Evolutionary conservation across 2,113 vertebrate genomes (phyloP).

Genomic region (Cyprinus carpio): DNA sequence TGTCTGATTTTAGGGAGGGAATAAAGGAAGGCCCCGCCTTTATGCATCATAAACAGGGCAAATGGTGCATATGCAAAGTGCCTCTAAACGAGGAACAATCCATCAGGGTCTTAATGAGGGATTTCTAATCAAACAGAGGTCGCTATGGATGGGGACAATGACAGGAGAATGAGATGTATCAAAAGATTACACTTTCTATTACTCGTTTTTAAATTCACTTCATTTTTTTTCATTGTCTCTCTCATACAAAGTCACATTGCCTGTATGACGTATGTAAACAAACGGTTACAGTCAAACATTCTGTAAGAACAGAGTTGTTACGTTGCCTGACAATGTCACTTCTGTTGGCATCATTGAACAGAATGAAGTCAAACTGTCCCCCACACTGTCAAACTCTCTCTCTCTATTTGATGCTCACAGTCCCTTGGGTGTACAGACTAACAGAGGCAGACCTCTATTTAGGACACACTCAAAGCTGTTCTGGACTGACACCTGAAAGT

Average conservation of each 20-base stretch:
- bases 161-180: slow-evolving; percentile 46
- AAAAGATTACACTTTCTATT: background rate
- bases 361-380: slow-evolving; percentile 14
- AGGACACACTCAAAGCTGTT: slow-evolving; percentile 45
- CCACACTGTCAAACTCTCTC: slow-evolving; percentile 18
- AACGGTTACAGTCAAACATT: background rate
- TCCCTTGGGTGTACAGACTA: slow-evolving; percentile 39
- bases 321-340: slow-evolving; percentile 16
- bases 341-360: slow-evolving; percentile 12
- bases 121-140: slow-evolving; percentile 66
- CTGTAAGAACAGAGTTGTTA: background rate
- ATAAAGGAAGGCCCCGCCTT: slow-evolving; percentile 50
- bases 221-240: background rate
- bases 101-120: slow-evolving; percentile 64
- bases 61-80: slow-evolving; percentile 71
- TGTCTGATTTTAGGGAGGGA: slow-evolving; percentile 43
- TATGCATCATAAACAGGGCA: slow-evolving; percentile 66
- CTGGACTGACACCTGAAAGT: slow-evolving; percentile 46
- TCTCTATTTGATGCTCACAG: slow-evolving; percentile 14
- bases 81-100: slow-evolving; percentile 66
- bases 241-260: slow-evolving; percentile 10
- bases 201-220: background rate
- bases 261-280: background rate
- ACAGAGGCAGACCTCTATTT: slow-evolving; percentile 45
- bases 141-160: slow-evolving; percentile 51